Conservation (phyloP, 2,797 vertebrate genomes). For the Brachyrhaphis roseni region DNA sequence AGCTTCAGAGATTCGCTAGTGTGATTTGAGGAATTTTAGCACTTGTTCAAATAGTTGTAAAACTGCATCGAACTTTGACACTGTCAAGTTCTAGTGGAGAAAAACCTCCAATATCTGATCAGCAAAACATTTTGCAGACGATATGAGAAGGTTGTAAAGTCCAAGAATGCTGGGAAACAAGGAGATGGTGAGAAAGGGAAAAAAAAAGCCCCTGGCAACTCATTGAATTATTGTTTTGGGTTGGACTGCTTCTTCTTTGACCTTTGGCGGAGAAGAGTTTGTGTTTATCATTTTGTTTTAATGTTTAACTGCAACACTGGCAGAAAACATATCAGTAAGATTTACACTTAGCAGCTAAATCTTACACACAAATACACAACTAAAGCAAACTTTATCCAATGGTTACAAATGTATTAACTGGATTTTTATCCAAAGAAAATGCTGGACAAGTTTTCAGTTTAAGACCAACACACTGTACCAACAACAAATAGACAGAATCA, state of each 20-base stretch:
- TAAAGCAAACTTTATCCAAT: conserved; percentile 1
- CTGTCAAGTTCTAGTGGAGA: conserved; percentile 13
- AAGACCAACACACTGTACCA: not conserved
- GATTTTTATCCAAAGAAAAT: not conserved
- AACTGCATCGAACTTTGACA: conserved; percentile 17
- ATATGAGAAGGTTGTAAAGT: conserved; percentile 15
- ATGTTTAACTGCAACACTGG: conserved; percentile 11
- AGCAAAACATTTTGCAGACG: not conserved
- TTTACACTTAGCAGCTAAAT: not conserved
- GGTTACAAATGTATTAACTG: not conserved
- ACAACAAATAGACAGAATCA: not conserved
- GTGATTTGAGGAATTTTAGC: not conserved
- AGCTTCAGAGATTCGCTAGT: conserved; percentile 18
- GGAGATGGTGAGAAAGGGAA: not conserved
- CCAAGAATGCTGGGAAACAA: not conserved
- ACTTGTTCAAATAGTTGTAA: not conserved
- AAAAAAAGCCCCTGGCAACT: conserved; percentile 11
- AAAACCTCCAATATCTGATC: not conserved
- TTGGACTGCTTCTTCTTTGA: conserved; percentile 6
- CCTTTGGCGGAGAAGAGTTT: not conserved
- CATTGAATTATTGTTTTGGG: conserved; percentile 4
- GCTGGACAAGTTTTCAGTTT: not conserved
- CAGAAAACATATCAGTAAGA: not conserved
- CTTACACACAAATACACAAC: not conserved
- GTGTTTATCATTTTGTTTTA: conserved; percentile 1